Percentiles rank a stretch among this genome's conserved stretches.
Evolutionary conservation across 2,888 invertebrate genomes (phyloP).

Genomic region (Caenorhabditis sp.): DNA sequence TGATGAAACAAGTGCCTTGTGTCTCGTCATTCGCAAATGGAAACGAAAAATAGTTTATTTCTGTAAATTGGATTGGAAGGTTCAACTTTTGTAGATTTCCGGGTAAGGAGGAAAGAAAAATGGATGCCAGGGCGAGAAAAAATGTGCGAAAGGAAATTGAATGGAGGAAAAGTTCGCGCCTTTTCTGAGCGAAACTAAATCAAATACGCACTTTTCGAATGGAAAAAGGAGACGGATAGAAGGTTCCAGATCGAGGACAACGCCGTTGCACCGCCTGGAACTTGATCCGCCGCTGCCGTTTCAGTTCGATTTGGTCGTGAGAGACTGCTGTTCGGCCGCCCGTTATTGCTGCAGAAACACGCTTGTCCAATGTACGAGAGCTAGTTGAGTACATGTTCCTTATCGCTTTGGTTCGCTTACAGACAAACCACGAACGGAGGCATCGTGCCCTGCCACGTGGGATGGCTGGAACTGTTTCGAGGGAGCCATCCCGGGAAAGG

Average conservation of each 20-base stretch:
- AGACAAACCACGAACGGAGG: conserved; percentile 11
- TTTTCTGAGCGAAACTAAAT: conserved; percentile 22
- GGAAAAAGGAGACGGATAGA: not conserved
- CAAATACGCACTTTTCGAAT: conserved; percentile 2
- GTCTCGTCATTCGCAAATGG: too few species aligned
- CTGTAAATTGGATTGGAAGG: too few species aligned
- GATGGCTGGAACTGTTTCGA: conserved; percentile 78
- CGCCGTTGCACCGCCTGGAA: conserved; percentile 41
- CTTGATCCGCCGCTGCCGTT: conserved; percentile 67
- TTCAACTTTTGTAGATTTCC: conserved; percentile 32
- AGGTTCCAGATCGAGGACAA: conserved; percentile 57
- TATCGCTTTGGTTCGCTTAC: not conserved
- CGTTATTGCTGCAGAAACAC: conserved; percentile 68
- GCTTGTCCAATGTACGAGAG: conserved; percentile 43
- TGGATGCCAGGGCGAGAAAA: conserved; percentile 1
- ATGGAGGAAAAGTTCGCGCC: conserved; percentile 33
- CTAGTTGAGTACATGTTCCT: too few species aligned
- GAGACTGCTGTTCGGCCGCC: conserved; percentile 75
- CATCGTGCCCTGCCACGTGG: conserved; percentile 77
- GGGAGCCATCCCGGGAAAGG: conserved; percentile 56
- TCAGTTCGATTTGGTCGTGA: conserved; percentile 62
- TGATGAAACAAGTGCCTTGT: too few species aligned
- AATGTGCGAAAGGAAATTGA: conserved; percentile 39
- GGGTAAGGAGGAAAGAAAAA: too few species aligned
- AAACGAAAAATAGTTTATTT: too few species aligned